These are phyloP conservation scores for Cosmorhoe ocellata DNA, from an alignment of 2,888 invertebrate genomes.

Conservation along the genomic window DNA sequence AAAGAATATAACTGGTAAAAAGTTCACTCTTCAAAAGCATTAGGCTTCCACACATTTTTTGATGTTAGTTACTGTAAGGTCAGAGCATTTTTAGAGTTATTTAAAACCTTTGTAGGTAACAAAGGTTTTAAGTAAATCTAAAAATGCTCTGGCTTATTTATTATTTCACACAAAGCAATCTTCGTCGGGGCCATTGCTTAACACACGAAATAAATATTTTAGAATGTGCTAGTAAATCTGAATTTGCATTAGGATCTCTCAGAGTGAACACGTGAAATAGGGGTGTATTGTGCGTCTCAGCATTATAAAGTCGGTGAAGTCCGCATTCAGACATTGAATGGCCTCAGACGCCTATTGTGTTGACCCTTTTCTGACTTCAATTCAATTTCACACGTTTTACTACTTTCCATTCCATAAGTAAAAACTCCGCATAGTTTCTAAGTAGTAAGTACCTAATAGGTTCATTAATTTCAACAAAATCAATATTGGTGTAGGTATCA, in stretches of 20 bases:
- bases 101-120: background rate
- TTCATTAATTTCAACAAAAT: no score
- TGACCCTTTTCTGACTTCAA: constrained; percentile 63
- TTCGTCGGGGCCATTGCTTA: constrained; percentile 34
- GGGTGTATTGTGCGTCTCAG: constrained; percentile 56
- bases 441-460: no score
- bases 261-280: constrained; percentile 53
- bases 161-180: constrained; percentile 8
- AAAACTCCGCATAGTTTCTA: no score
- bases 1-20: no score
- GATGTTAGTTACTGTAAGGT: no score
- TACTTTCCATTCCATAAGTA: constrained; percentile 37
- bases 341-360: constrained; percentile 59
- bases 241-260: constrained; percentile 56
- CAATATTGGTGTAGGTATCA: no score
- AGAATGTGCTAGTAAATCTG: constrained; percentile 50
- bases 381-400: constrained; percentile 65
- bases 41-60: no score
- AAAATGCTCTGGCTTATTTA: background rate
- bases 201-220: constrained; percentile 47
- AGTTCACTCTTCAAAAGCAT: no score
- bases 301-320: constrained; percentile 61
- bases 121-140: background rate
- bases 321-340: constrained; percentile 55
- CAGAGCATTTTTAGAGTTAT: no score